phyloP scores from a whole-genome alignment of 92 coral and sea anemone species.

The Bergia puertoricense region DNA sequence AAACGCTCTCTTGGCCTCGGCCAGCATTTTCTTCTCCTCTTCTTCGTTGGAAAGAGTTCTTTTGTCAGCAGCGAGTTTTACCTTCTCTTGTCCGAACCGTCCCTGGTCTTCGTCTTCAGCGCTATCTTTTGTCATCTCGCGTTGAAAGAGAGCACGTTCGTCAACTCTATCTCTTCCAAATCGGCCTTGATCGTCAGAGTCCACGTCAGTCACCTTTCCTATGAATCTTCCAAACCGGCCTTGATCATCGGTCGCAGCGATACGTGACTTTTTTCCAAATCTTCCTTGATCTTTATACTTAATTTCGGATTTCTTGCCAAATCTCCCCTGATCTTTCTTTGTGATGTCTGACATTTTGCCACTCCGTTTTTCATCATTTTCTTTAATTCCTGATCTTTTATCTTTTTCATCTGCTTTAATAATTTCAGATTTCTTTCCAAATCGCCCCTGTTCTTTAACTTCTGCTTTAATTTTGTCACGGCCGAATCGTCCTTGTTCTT shows the following conservation, averaged over 20 bases:
- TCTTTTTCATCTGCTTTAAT: not conserved
- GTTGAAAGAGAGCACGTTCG: not conserved
- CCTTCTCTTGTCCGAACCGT: slow-evolving; percentile 33
- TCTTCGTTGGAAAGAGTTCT: not conserved
- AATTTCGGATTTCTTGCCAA: not conserved
- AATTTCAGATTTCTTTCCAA: slow-evolving; percentile 34
- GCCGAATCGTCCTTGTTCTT: slow-evolving; percentile 38
- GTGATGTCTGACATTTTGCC: slow-evolving; percentile 20
- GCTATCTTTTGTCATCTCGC: not conserved
- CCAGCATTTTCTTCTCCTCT: not conserved
- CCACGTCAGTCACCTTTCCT: not conserved
- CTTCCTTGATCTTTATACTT: not conserved
- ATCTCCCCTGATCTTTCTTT: slow-evolving; percentile 20
- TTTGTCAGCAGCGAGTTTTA: not conserved
- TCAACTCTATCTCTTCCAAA: slow-evolving; percentile 20
- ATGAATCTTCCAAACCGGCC: slow-evolving; percentile 26
- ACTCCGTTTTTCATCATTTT: not conserved
- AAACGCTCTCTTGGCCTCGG: slow-evolving; percentile 22
- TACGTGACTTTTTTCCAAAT: slow-evolving; percentile 26
- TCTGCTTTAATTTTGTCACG: slow-evolving; percentile 11
- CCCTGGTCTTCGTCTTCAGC: slow-evolving; percentile 1
- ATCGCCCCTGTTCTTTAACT: slow-evolving; percentile 11
- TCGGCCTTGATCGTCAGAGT: slow-evolving; percentile 17
- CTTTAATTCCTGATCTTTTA: slow-evolving; percentile 12
- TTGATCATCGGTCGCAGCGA: not conserved